These are phyloP conservation scores for Porites divaricata DNA, from an alignment of 92 coral and sea anemone genomes.

Conservation along the genomic window DNA sequence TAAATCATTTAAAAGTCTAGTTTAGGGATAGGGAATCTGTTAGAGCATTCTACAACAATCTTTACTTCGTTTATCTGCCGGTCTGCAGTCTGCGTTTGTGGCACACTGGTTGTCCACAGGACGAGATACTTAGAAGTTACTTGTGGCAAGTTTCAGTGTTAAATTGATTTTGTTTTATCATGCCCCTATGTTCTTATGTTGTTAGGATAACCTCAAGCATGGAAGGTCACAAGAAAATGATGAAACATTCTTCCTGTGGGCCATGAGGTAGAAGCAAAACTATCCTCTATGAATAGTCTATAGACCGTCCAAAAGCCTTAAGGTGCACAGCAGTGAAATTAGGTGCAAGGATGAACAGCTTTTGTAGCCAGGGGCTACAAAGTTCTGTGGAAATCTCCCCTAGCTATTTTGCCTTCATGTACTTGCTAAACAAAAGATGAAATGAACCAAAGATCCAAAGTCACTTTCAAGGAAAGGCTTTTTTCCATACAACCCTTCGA, in stretches of 20 bases:
- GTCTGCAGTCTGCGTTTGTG: no score
- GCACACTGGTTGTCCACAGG: no score
- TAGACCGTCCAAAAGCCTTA: no score
- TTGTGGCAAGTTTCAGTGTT: background rate
- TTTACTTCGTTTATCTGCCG: no score
- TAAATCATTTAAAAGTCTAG: no score
- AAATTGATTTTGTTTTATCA: background rate
- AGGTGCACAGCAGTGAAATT: no score
- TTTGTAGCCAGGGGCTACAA: no score
- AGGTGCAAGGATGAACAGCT: no score
- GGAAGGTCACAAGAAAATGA: constrained; percentile 97
- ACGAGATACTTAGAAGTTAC: background rate
- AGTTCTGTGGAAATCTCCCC: background rate
- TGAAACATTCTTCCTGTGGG: constrained; percentile 95
- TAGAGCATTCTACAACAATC: no score
- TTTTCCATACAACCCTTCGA: no score
- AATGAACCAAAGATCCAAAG: background rate
- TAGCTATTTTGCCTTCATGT: background rate
- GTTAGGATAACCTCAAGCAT: constrained; percentile 90
- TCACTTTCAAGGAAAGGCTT: background rate
- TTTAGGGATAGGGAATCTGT: no score
- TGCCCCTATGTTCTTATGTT: background rate
- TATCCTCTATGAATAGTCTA: background rate
- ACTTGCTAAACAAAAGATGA: background rate
- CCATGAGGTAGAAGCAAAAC: constrained; percentile 75